Evolutionary conservation across 2,888 invertebrate genomes (phyloP).

Genomic region (Trisateles emortualis): DNA sequence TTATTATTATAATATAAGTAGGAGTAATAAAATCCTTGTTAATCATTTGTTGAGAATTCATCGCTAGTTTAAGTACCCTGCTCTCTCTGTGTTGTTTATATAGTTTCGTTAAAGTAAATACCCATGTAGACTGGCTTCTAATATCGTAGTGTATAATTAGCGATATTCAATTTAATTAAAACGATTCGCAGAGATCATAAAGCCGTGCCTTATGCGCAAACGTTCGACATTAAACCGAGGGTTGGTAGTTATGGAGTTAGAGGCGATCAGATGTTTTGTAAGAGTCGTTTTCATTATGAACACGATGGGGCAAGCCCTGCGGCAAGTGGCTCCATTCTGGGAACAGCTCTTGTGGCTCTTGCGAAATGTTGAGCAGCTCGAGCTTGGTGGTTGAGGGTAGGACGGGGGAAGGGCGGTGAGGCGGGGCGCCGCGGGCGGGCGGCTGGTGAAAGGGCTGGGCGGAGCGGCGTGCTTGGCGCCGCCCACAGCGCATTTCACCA

Average conservation of each 20-base stretch:
- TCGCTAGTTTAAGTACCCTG: too few relatives aligned
- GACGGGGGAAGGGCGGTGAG: slow-evolving; percentile 63
- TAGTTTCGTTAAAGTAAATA: slow-evolving; percentile 12
- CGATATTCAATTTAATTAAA: slow-evolving; percentile 34
- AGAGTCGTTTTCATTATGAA: slow-evolving; percentile 65
- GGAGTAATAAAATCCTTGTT: too few relatives aligned
- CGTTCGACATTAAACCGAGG: slow-evolving; percentile 25
- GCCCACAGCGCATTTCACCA: slow-evolving; percentile 83
- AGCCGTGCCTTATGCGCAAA: slow-evolving; percentile 20
- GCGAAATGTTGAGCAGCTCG: slow-evolving; percentile 69
- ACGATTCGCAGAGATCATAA: slow-evolving; percentile 31
- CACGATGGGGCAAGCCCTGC: slow-evolving; percentile 73
- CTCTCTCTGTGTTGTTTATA: too few relatives aligned
- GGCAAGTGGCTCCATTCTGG: slow-evolving; percentile 74
- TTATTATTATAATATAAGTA: too few relatives aligned
- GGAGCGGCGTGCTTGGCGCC: slow-evolving; percentile 81
- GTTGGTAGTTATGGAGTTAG: slow-evolving; percentile 42
- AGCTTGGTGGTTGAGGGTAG: slow-evolving; percentile 72
- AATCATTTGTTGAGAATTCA: too few relatives aligned
- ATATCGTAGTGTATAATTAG: slow-evolving; percentile 30
- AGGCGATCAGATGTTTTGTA: slow-evolving; percentile 60
- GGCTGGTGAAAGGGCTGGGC: slow-evolving; percentile 83
- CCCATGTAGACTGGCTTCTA: slow-evolving; percentile 7
- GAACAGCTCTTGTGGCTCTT: slow-evolving; percentile 73
- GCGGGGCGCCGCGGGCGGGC: slow-evolving; percentile 78